These are phyloP conservation scores for Spodoptera littoralis DNA, from an alignment of 2,888 invertebrate genomes.

Conservation along the genomic window DNA sequence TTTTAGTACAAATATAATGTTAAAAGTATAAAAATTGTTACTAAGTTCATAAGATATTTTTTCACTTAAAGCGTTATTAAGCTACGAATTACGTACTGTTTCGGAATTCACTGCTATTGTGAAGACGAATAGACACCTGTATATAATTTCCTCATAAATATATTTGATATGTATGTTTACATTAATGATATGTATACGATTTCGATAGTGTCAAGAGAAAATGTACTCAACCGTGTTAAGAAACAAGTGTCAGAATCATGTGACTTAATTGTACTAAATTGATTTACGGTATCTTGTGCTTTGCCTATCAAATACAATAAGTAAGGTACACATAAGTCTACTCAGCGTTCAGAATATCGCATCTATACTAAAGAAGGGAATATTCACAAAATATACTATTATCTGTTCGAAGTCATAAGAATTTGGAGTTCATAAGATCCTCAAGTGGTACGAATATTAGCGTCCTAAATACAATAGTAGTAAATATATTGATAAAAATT, in stretches of 20 bases:
- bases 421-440: conserved; percentile 87
- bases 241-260: conserved; percentile 36
- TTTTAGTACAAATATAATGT: conserved; percentile 78
- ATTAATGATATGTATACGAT: conserved; percentile 44
- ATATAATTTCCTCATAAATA: conserved; percentile 37
- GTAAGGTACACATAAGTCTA: conserved; percentile 70
- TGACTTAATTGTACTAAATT: conserved; percentile 45
- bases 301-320: conserved; percentile 54
- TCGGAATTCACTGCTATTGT: conserved; percentile 55
- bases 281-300: conserved; percentile 50
- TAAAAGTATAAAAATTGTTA: conserved; percentile 81
- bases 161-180: conserved; percentile 22
- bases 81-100: conserved; percentile 73
- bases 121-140: conserved; percentile 51
- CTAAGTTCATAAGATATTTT: conserved; percentile 86
- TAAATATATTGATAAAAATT: conserved; percentile 85
- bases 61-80: conserved; percentile 86
- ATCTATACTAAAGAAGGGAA: conserved; percentile 77
- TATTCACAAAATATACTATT: conserved; percentile 85
- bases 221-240: conserved; percentile 19
- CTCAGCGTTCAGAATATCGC: conserved; percentile 71
- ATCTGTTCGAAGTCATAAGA: conserved; percentile 87
- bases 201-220: conserved; percentile 19
- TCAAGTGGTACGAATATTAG: conserved; percentile 84
- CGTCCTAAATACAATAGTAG: conserved; percentile 80